These are phyloP conservation scores for Toxotes chatareus DNA, from an alignment of 2,113 vertebrate species.

Conservation along the genomic window DNA sequence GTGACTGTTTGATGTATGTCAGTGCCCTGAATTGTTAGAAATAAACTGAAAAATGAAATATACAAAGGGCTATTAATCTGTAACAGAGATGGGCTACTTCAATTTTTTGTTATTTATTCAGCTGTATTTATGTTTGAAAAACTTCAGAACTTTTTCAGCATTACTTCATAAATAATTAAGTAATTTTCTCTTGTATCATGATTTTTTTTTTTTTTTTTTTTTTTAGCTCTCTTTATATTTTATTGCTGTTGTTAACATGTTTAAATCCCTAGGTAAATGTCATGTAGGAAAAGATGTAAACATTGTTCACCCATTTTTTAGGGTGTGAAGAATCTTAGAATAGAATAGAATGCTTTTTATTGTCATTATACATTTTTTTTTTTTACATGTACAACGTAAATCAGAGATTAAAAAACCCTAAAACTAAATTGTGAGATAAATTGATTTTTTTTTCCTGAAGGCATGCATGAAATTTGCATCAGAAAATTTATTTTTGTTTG, in stretches of 20 bases:
- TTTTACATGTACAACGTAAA: no score
- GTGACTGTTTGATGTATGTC: slow-evolving; percentile 16
- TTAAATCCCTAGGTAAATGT: background rate
- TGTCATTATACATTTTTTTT: no score
- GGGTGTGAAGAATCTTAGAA: no score
- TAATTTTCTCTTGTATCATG: background rate
- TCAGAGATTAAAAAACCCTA: no score
- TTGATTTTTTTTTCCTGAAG: no score
- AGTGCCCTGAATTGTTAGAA: background rate
- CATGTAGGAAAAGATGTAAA: background rate
- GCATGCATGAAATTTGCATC: no score
- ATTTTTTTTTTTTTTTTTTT: background rate
- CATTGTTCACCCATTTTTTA: background rate
- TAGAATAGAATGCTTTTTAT: no score
- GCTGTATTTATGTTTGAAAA: background rate
- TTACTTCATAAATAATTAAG: background rate
- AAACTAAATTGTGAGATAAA: background rate
- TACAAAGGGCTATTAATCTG: background rate
- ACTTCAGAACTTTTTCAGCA: background rate
- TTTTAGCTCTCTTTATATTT: background rate
- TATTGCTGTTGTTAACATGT: background rate
- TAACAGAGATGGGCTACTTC: background rate
- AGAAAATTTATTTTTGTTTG: background rate
- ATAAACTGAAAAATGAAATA: background rate
- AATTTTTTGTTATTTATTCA: background rate